Evolutionary conservation across 1,140 invertebrate genomes (phyloP), one percentile per base, ranked within the genome.

Genomic region (Pseudomyrmex pallidus): DNA sequence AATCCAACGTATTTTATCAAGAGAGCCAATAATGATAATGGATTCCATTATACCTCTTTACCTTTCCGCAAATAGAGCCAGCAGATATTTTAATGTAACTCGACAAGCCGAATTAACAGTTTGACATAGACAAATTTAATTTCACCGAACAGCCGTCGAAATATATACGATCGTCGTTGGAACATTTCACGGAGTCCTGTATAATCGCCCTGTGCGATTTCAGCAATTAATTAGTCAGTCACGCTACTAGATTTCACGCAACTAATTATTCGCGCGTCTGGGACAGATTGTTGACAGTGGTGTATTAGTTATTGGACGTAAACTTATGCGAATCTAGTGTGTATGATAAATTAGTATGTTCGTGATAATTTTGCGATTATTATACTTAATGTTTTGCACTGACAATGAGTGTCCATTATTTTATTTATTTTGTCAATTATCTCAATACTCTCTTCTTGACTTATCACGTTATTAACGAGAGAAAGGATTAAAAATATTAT

Each of bases 201-300:
- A 73, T 61, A 74, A 74, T 74, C 59, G 48, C 12, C 13, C 17
- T 35, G 15, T 56, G n/a, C 15, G 10, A 22, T 46, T 64, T 2
- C 1, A 13, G 13, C 54, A 86, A 86, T 86, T 78, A 85, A 86
- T 56, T 9, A 74, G 46, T 54, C 8, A 62, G 25, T 82, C 56
- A 61, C n/a, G 12, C 10, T 35, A 20, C 20, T 12, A 56, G 25
- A 82, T 82, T 70, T 70, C 22, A 35, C n/a, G 62, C 63, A 67
- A 66, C 54, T 70, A 73, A 73, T 82, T 82, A 82, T 73, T 77
- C 35, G 5, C 35, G 5, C 74, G 63, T 77, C 48, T 77, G 13
- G 35, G 13, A 46, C 74, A 46, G 15, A 56, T 4, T 13, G 46
- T 76, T 8, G 22, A 46, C 15, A 63, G 52, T 17, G 13, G 48